phyloP scores from a whole-genome alignment of 2,888 invertebrate genomes.

The Watsonalla binaria region DNA sequence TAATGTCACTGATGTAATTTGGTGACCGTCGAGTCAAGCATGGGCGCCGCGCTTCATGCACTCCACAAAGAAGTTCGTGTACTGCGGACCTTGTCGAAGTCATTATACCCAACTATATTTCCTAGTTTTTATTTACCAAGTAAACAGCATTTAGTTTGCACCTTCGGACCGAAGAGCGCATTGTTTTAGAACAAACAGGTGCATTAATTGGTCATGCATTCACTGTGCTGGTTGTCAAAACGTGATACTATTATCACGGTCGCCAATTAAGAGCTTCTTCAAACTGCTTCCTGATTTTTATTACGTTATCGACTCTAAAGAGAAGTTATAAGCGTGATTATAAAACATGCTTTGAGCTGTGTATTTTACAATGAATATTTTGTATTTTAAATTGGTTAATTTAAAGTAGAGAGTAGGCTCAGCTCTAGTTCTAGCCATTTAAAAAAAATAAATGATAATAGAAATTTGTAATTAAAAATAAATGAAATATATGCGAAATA shows the following conservation, averaged over 20 bases:
- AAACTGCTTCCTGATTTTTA: slow-evolving; percentile 36
- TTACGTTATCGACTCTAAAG: slow-evolving; percentile 17
- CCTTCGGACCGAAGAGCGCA: background rate
- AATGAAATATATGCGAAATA: no score
- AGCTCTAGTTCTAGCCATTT: no score
- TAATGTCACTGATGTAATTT: slow-evolving; percentile 22
- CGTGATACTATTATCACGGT: slow-evolving; percentile 47
- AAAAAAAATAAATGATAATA: no score
- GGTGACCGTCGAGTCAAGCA: slow-evolving; percentile 37
- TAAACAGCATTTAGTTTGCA: slow-evolving; percentile 6
- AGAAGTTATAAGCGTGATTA: no score
- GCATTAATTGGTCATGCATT: slow-evolving; percentile 5
- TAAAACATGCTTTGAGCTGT: no score
- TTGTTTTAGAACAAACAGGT: slow-evolving; percentile 3
- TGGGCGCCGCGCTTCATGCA: slow-evolving; percentile 22
- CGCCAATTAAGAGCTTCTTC: slow-evolving; percentile 48
- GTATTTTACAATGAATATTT: no score
- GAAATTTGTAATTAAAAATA: no score
- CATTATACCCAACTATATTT: slow-evolving; percentile 38
- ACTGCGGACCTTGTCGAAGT: slow-evolving; percentile 36
- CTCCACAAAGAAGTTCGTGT: slow-evolving; percentile 23
- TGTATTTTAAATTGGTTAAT: no score
- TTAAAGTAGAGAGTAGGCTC: no score
- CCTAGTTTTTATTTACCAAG: slow-evolving; percentile 26
- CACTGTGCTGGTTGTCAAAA: slow-evolving; percentile 19